Conservation (phyloP, 2,888 invertebrate genomes). For the Synanthedon vespiformis region DNA sequence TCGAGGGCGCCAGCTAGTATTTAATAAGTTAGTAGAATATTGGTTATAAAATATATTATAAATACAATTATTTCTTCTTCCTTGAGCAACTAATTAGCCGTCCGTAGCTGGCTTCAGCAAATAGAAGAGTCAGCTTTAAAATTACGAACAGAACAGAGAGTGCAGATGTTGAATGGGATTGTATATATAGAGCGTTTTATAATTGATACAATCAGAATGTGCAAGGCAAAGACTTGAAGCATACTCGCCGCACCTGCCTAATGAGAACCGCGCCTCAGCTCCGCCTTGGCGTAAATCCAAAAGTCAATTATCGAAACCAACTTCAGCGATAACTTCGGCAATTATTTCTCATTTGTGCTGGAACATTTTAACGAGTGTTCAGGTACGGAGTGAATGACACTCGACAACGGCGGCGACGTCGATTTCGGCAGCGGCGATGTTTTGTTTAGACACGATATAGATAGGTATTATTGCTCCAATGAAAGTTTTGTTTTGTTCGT, state of each 20-base stretch:
- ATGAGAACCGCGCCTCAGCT: slow-evolving; percentile 5
- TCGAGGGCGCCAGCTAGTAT: too few relatives aligned
- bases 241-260: not conserved
- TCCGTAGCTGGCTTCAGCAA: too few relatives aligned
- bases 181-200: not conserved
- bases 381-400: slow-evolving; percentile 44
- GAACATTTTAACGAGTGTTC: slow-evolving; percentile 51
- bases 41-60: too few relatives aligned
- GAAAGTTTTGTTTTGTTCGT: too few relatives aligned
- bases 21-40: too few relatives aligned
- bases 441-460: slow-evolving; percentile 24
- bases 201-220: not conserved
- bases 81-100: too few relatives aligned
- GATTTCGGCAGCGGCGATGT: slow-evolving; percentile 42
- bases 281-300: slow-evolving; percentile 48
- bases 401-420: slow-evolving; percentile 27
- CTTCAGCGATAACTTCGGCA: slow-evolving; percentile 38
- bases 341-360: slow-evolving; percentile 55
- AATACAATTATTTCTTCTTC: too few relatives aligned
- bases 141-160: too few relatives aligned
- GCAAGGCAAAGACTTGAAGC: not conserved
- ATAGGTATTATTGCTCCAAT: not conserved
- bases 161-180: too few relatives aligned
- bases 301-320: slow-evolving; percentile 54
- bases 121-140: too few relatives aligned